Base-by-base conservation (phyloP, 1,140 invertebrate species). In the Zophobas atratus region DNA sequence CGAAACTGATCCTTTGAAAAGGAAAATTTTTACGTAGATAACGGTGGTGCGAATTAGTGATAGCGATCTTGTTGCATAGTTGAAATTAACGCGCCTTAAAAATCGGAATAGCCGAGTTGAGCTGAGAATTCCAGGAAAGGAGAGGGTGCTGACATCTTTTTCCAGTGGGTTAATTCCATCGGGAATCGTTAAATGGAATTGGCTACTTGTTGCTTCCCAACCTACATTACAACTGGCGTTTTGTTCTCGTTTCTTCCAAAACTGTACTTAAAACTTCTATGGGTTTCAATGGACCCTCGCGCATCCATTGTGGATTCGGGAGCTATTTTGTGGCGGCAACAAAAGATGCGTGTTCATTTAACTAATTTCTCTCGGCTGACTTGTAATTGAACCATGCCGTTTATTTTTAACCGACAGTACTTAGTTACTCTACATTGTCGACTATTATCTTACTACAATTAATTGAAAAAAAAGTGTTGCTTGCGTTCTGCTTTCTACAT, bases 171-270 rank as follows among this genome's bases (percentile, higher is more conserved):
- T 73, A 78, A 73, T 75, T 71, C 77, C 77, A 78, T 75, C 55
- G 77, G 72, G 77, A 78, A 78, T 78, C 77, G 77, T 75, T 78
- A 78, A 75, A 74, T 70, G 77, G 70, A 75, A 78, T 78, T 78
- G 77, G 77, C 77, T 78, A 78, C 77, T 78, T 78, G 77, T 78
- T 78, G 77, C 77, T 75, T 57, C 55, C 43, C 49, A 51, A 51
- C 49, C 55, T 48, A 38, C 53, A 57, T 75, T 75, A 75, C 72
- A 56, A 73, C 71, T 55, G 49, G 60, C 60, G 60, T 67, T 67
- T 67, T 67, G 60, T 67, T 67, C 60, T 67, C 60, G 39, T 67
- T 67, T 67, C 60, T 67, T 67, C 60, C 60, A 67, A 67, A 67
- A 67, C 60, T 67, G 60, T 67, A 67, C 36, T 67, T 67, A 67